A percentile compares a stretch with the other conserved stretches of the same genome.
These are phyloP conservation scores for Notolepis coatsorum DNA, from an alignment of 2,797 vertebrate genomes.

Conservation along the genomic window DNA sequence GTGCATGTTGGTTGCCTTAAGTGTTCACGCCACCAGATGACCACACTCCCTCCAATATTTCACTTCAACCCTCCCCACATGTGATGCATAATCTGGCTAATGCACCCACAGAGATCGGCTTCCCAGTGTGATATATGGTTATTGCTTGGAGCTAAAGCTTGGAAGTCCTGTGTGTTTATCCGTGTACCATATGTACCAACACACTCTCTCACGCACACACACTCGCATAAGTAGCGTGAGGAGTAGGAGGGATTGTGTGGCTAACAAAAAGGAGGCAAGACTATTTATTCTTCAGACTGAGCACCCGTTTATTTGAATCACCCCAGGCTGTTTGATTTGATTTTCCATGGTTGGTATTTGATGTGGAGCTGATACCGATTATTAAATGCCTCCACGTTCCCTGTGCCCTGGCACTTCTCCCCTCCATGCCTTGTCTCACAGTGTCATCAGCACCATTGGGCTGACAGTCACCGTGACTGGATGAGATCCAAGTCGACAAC, in stretches of 20 bases:
- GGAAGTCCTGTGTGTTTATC: no score
- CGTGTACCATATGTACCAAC: neutral
- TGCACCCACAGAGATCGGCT: slow-evolving; percentile 8
- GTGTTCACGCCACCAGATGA: no score
- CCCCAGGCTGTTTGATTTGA: slow-evolving; percentile 15
- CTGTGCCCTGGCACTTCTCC: no score
- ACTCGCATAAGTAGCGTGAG: neutral
- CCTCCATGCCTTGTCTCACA: neutral
- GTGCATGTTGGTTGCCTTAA: no score
- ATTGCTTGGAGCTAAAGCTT: slow-evolving; percentile 31
- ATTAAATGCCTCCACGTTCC: slow-evolving; percentile 24
- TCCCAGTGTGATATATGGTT: slow-evolving; percentile 45
- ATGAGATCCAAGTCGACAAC: slow-evolving; percentile 9
- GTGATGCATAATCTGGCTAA: slow-evolving; percentile 12
- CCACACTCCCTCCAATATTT: no score
- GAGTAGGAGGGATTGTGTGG: neutral
- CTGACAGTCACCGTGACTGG: neutral
- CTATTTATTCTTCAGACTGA: slow-evolving; percentile 27
- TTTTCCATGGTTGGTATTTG: slow-evolving; percentile 7
- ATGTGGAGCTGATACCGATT: slow-evolving; percentile 27
- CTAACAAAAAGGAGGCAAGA: slow-evolving; percentile 34
- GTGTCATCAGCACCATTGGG: neutral
- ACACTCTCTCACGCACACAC: neutral
- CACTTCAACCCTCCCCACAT: no score
- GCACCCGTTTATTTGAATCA: slow-evolving; percentile 17